These are phyloP conservation scores for Neotoma lepida DNA, from an alignment of 2,113 vertebrate species.

Conservation along the genomic window DNA sequence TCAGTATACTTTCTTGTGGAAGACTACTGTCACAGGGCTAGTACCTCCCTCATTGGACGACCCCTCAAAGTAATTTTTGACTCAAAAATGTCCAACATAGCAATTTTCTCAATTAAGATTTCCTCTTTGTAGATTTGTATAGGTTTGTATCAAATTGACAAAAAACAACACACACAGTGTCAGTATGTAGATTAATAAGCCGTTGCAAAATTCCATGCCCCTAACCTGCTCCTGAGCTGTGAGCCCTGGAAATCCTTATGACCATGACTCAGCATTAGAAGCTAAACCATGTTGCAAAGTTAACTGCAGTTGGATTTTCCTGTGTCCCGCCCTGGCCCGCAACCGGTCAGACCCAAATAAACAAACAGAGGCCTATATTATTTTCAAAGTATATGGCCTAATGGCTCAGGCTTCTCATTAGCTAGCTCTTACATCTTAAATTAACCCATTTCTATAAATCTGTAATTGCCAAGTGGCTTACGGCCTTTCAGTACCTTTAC, in stretches of 20 bases:
- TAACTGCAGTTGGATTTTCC: no score
- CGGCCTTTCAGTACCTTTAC: no score
- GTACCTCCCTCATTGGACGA: fast-evolving
- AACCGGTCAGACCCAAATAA: no score
- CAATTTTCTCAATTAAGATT: neutral
- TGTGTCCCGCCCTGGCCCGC: no score
- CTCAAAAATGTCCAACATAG: neutral
- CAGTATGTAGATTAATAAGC: neutral
- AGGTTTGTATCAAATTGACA: neutral
- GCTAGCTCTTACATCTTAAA: no score
- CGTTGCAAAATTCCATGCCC: neutral
- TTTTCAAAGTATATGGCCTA: no score
- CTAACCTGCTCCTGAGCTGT: neutral
- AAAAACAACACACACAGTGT: neutral
- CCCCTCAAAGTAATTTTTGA: neutral
- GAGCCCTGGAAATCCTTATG: neutral
- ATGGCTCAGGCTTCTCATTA: no score
- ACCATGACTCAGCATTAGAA: neutral
- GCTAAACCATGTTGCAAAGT: neutral
- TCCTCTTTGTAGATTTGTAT: neutral
- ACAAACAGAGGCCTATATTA: no score
- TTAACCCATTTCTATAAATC: no score
- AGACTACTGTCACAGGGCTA: neutral
- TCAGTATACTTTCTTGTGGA: neutral
- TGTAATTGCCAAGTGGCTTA: no score